Percentiles rank a stretch among this genome's conserved stretches.
These are phyloP conservation scores for Takifugu rubripes DNA, from an alignment of 2,797 vertebrate species.

Conservation along the genomic window DNA sequence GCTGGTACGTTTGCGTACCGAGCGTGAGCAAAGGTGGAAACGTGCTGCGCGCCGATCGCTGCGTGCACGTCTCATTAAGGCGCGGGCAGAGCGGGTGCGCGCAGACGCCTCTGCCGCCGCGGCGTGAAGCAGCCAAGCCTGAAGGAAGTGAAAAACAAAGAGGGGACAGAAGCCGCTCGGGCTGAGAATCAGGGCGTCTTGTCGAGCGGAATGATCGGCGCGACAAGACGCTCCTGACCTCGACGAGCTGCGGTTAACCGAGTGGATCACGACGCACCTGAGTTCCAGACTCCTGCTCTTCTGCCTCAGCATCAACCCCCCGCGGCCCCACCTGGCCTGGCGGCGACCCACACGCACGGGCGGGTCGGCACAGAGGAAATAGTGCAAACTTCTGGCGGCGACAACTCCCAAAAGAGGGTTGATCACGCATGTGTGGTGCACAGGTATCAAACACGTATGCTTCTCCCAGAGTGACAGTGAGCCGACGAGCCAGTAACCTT, in stretches of 20 bases:
- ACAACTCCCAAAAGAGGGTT: background rate
- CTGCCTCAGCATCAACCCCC: constrained; percentile 20
- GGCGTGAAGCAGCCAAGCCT: no score
- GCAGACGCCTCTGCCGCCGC: no score
- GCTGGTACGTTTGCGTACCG: constrained; percentile 37
- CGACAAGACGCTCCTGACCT: constrained; percentile 44
- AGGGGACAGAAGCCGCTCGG: background rate
- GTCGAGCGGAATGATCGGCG: constrained; percentile 45
- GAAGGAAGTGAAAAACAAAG: background rate
- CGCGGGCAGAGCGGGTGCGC: no score
- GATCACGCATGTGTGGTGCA: constrained; percentile 11
- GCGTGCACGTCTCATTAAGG: constrained; percentile 21
- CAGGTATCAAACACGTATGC: background rate
- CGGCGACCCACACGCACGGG: constrained; percentile 8
- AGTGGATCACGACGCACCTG: constrained; percentile 55
- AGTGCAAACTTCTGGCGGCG: background rate
- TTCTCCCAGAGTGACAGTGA: constrained; percentile 14
- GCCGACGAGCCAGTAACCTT: constrained; percentile 49
- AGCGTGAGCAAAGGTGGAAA: constrained; percentile 30
- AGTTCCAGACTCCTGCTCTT: constrained; percentile 47
- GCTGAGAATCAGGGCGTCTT: constrained; percentile 31
- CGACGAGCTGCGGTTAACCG: constrained; percentile 66
- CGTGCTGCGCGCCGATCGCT: constrained; percentile 1
- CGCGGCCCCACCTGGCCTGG: constrained; percentile 16
- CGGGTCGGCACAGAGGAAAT: background rate